Evolutionary conservation across 2,888 invertebrate species (phyloP).

Genomic region (Tryphoninae sp.): DNA sequence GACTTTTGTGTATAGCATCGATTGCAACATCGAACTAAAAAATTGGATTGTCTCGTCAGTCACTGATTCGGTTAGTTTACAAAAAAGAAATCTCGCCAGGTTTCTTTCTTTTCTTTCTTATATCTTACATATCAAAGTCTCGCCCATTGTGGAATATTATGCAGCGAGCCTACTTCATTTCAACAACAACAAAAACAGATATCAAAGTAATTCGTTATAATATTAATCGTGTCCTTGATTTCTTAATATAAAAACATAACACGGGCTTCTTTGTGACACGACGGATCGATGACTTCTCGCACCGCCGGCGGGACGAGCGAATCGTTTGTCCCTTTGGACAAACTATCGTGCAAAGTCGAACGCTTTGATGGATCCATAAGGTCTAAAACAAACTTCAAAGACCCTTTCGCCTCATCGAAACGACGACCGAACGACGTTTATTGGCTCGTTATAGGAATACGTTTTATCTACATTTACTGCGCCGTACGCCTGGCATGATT

Average conservation of each 20-base stretch:
- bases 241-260: conserved; percentile 53
- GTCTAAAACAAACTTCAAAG: conserved; percentile 2
- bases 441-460: conserved; percentile 27
- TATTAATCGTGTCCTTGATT: conserved; percentile 10
- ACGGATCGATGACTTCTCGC: conserved; percentile 35
- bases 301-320: conserved; percentile 54
- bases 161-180: background rate
- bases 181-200: conserved; percentile 3
- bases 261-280: conserved; percentile 19
- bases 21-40: background rate
- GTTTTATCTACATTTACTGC: conserved; percentile 8
- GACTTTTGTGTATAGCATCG: conserved; percentile 11
- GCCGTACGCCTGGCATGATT: background rate
- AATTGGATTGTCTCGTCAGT: conserved; percentile 4
- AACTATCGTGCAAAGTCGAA: conserved; percentile 6
- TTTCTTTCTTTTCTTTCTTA: conserved; percentile 1
- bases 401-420: conserved; percentile 1
- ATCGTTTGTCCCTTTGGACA: conserved; percentile 35
- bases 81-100: background rate
- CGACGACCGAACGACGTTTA: conserved; percentile 19
- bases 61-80: background rate
- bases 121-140: background rate
- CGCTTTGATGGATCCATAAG: conserved; percentile 25
- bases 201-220: background rate
- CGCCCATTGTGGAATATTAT: background rate